phyloP scores from a whole-genome alignment of 1,140 invertebrate species.

The Aphis craccivora region DNA sequence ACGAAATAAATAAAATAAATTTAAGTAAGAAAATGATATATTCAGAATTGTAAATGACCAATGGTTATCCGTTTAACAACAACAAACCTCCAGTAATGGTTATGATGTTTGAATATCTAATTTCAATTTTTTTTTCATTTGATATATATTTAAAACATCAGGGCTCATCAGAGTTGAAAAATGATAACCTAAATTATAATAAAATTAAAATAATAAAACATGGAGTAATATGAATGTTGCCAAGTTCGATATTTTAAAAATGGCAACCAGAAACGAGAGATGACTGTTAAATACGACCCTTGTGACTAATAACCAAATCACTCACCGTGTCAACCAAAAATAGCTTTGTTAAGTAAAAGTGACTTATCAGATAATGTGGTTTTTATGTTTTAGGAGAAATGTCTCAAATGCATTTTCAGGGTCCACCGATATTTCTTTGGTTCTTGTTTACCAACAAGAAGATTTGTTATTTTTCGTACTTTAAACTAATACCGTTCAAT shows the following conservation, averaged over 20 bases:
- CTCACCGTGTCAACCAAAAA: not conserved
- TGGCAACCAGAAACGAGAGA: not conserved
- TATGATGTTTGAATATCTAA: not conserved
- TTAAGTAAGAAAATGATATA: not conserved
- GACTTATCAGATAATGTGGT: slow-evolving; percentile 40
- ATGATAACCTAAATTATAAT: not conserved
- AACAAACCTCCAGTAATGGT: not conserved
- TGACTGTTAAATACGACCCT: slow-evolving; percentile 7
- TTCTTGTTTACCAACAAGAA: not conserved
- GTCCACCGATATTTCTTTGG: not conserved
- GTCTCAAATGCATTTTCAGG: not conserved
- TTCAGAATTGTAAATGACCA: not conserved
- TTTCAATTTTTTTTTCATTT: not conserved
- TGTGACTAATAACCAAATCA: slow-evolving; percentile 19
- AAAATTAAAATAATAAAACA: not conserved
- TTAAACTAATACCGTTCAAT: not conserved
- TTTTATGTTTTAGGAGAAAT: slow-evolving; percentile 25
- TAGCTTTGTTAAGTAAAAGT: not conserved
- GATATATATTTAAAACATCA: not conserved
- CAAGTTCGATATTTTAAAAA: not conserved
- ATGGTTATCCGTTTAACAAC: not conserved
- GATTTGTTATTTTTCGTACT: slow-evolving; percentile 41
- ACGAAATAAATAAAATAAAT: not conserved
- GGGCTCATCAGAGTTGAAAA: not conserved
- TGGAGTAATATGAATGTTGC: not conserved